A percentile compares a stretch with the other conserved stretches of the same genome.
Evolutionary conservation across 1,140 invertebrate genomes (phyloP).

Genomic region (Penaeus vannamei): DNA sequence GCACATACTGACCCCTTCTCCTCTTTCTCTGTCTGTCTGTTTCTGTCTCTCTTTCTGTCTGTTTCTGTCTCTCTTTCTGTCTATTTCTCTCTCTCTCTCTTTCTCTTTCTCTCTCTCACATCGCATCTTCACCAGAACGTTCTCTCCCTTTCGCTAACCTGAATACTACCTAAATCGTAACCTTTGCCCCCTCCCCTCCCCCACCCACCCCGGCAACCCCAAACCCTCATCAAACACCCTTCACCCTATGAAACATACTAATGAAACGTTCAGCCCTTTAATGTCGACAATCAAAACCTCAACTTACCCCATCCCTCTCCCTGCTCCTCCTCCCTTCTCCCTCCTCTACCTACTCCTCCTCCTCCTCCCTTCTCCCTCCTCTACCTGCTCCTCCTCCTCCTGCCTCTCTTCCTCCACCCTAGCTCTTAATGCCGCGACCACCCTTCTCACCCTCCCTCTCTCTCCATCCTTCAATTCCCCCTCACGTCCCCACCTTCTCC

Average conservation of each 20-base stretch:
- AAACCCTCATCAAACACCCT: too few species aligned
- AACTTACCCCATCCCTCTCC: background rate
- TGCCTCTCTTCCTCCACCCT: constrained; percentile 12
- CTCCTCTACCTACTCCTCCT: background rate
- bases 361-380: background rate
- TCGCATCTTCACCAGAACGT: background rate
- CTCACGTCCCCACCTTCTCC: background rate
- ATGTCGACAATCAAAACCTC: constrained; percentile 23
- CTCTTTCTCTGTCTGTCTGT: background rate
- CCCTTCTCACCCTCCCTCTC: background rate
- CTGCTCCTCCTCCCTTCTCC: background rate
- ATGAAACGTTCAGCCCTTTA: constrained; percentile 14
- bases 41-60: constrained; percentile 5
- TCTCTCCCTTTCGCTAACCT: background rate
- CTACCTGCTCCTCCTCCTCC: background rate
- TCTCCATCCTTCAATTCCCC: background rate
- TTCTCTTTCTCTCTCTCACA: background rate
- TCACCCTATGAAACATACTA: too few species aligned
- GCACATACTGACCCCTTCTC: constrained; percentile 16
- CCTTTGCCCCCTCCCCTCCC: too few species aligned
- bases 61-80: background rate
- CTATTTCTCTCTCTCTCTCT: background rate
- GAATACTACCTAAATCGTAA: too few species aligned
- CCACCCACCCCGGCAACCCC: too few species aligned
- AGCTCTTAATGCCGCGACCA: background rate